These are phyloP conservation scores for Chelmon rostratus DNA, from an alignment of 2,797 vertebrate genomes.

Conservation along the genomic window DNA sequence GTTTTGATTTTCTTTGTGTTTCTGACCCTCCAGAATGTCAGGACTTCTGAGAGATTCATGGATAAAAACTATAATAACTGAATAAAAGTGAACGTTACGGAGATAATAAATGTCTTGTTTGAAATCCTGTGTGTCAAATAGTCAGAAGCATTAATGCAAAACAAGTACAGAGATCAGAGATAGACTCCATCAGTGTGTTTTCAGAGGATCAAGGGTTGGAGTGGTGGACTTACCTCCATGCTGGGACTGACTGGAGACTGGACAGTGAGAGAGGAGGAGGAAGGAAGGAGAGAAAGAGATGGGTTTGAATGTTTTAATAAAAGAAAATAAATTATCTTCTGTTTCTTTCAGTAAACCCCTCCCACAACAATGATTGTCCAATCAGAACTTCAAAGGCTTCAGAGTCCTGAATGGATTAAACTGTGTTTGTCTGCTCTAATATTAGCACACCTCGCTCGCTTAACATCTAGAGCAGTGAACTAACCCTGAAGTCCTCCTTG, in stretches of 20 bases:
- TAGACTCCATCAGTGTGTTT: neutral
- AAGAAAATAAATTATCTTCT: no score
- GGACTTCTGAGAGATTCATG: neutral
- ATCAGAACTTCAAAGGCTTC: no score
- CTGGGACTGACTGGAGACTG: slow-evolving; percentile 94
- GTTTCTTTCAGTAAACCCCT: no score
- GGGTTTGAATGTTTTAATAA: no score
- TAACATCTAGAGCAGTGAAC: no score
- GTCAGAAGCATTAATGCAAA: neutral
- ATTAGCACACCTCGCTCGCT: no score
- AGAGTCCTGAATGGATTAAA: no score
- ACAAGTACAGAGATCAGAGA: neutral
- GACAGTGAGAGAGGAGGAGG: neutral
- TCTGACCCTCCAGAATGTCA: neutral
- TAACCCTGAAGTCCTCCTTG: no score
- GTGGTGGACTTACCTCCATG: slow-evolving; percentile 90
- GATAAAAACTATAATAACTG: neutral
- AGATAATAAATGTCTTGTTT: neutral
- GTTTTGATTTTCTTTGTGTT: neutral
- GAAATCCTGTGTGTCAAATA: neutral
- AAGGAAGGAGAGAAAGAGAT: neutral
- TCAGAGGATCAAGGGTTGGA: neutral
- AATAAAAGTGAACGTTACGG: neutral
- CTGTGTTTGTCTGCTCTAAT: no score
- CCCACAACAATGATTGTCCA: no score